Base-by-base conservation (phyloP, 2,797 vertebrate species). In the Periophthalmus magnuspinnatus region DNA sequence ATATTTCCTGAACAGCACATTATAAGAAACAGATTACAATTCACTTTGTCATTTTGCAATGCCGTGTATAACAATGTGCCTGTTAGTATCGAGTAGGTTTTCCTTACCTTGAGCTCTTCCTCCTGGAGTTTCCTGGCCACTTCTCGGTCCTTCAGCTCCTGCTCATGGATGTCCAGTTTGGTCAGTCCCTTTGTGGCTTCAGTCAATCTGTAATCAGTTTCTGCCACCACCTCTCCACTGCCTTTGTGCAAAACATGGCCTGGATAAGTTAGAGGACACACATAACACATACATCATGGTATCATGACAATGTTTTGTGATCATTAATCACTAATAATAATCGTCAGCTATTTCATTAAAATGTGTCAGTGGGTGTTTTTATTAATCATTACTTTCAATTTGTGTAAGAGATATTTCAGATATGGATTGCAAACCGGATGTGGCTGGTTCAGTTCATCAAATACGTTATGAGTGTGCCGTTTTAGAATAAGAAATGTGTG, bases 121-220 rank as follows among this genome's bases (percentile, higher is more conserved):
- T 98, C 95, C 70, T 99, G 97, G 61, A 99, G 79, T 72, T 81
- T 96, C 74, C 95, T 93, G 72, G 97, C 97, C 61, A 99, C 96
- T 87, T 98, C 96, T 67, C 96, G 93, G 92, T 99, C 97, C 66
- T 89, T 93, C 50, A 94, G 58, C 78, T 98, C 98, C 82, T 93
- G 95, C 22, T 95, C 93, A 33, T 81, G 84, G 13, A 93, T 69
- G 14, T 91, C 89, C 5, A 90, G 88, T 34, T 79, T 91, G 0
- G 90, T 88, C 22, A 94, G 66, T 14, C 93, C 89, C 21, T 89
- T 94, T 6, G 90, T 79, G 45, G 90, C 79, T 72, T 97, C 95
- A 9, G 79, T 92, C 22, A 90, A 56, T 11, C 80, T 88, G 3
- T 79, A 92, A 69, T 92, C 91, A 0, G 79, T 86, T 67, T 83